Conservation (phyloP, 2,113 vertebrate genomes). For the Apodemus sylvaticus region DNA sequence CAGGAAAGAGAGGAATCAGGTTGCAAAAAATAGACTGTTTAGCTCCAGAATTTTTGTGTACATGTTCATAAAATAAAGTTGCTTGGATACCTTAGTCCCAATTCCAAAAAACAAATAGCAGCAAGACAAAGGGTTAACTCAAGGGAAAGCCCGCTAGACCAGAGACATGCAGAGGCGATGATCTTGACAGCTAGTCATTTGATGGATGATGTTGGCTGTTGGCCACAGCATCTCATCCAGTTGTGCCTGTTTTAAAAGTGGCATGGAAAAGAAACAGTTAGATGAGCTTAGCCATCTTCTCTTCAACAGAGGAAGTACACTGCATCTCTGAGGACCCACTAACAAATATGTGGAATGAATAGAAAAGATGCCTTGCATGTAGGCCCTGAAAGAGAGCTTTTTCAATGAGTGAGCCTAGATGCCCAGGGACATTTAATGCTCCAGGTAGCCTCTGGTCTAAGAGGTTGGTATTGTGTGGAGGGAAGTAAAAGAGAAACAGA, state of each 20-base stretch:
- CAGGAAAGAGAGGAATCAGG: constrained; percentile 47
- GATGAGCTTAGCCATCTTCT: not conserved
- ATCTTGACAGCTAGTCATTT: constrained; percentile 10
- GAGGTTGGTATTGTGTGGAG: constrained; percentile 58
- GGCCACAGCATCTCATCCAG: constrained; percentile 52
- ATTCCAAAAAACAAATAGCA: constrained; percentile 25
- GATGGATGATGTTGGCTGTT: not conserved
- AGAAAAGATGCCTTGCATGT: not conserved
- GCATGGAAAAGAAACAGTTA: constrained; percentile 35
- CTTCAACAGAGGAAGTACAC: not conserved
- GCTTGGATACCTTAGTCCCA: constrained; percentile 33
- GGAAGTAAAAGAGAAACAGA: constrained; percentile 77
- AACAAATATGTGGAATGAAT: not conserved
- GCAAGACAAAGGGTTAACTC: constrained; percentile 32
- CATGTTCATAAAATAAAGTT: not conserved
- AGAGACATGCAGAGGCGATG: not conserved
- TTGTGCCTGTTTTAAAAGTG: constrained; percentile 30
- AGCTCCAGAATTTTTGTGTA: not conserved
- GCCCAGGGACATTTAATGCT: constrained; percentile 40
- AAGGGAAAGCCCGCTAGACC: constrained; percentile 1
- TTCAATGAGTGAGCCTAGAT: not conserved
- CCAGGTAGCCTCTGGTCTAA: constrained; percentile 1
- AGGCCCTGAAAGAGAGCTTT: not conserved
- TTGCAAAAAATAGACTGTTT: constrained; percentile 36
- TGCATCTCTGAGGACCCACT: not conserved